A percentile compares a stretch with the other conserved stretches of the same genome.
These are phyloP conservation scores for Homarus gammarus DNA, from an alignment of 2,888 invertebrate species.

Conservation along the genomic window DNA sequence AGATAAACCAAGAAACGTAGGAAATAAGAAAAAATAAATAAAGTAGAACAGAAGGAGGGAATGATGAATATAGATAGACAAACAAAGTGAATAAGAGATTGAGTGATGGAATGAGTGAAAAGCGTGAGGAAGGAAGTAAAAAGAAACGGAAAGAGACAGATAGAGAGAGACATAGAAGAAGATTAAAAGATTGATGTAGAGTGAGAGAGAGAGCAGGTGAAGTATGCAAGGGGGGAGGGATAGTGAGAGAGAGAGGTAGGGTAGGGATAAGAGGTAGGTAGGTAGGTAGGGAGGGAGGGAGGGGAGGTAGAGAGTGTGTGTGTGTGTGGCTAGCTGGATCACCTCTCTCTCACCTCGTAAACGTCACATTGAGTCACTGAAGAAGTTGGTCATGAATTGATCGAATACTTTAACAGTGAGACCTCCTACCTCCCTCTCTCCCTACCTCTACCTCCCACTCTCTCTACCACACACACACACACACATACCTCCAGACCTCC, in stretches of 20 bases:
- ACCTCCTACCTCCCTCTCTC: not conserved
- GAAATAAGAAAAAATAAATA: not conserved
- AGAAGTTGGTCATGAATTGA: not conserved
- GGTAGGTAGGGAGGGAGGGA: not conserved
- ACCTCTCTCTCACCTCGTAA: not conserved
- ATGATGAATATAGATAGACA: not conserved
- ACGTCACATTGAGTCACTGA: not conserved
- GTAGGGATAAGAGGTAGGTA: not conserved
- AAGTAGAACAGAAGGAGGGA: not conserved
- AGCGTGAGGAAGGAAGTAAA: not conserved
- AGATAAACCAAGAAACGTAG: not conserved
- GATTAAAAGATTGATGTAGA: too few relatives aligned
- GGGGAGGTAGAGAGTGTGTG: not conserved
- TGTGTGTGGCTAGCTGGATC: not conserved
- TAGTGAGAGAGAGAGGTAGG: not conserved
- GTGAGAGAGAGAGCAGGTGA: not conserved
- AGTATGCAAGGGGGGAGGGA: not conserved
- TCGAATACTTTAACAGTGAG: not conserved
- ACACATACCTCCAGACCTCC: not conserved
- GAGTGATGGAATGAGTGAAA: constrained; percentile 9
- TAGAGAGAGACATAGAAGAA: not conserved
- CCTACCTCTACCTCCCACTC: not conserved
- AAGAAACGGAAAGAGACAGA: not conserved
- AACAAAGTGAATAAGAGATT: constrained; percentile 8
- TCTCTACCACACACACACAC: not conserved